Evolutionary conservation across 2,797 vertebrate genomes (phyloP).

Genomic region (Pseudochirops corinnae): DNA sequence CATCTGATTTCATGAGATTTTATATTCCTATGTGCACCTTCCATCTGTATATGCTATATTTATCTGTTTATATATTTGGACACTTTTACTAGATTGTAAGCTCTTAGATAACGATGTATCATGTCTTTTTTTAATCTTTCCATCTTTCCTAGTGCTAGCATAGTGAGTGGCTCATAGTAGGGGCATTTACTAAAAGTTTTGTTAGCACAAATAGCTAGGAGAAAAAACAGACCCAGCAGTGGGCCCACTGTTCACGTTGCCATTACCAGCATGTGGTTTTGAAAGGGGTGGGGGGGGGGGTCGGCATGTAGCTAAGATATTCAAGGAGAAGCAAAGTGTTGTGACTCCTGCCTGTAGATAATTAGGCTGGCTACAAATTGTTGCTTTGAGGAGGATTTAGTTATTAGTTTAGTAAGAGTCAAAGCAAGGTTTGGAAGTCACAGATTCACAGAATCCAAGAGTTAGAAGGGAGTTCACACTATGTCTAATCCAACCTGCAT

Average conservation of each 20-base stretch:
- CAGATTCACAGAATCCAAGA: neutral
- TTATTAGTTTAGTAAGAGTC: neutral
- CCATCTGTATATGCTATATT: neutral
- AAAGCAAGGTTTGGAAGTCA: neutral
- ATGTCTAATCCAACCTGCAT: neutral
- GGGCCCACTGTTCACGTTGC: neutral
- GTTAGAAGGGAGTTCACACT: neutral
- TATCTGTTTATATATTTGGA: neutral
- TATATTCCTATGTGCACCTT: neutral
- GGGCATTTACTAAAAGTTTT: neutral
- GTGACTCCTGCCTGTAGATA: neutral
- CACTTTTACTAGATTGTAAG: neutral
- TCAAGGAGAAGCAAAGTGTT: neutral
- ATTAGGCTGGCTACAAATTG: neutral
- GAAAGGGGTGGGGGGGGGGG: neutral
- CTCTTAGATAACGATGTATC: neutral
- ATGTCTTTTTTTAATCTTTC: neutral
- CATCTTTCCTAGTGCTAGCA: neutral
- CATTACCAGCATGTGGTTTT: neutral
- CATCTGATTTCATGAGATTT: neutral
- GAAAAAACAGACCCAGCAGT: neutral
- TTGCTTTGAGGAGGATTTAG: neutral
- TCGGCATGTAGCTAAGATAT: neutral
- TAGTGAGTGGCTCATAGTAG: neutral
- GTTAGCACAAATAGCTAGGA: neutral